phyloP scores from a whole-genome alignment of 2,888 invertebrate species.

The Hypomecis punctinalis region DNA sequence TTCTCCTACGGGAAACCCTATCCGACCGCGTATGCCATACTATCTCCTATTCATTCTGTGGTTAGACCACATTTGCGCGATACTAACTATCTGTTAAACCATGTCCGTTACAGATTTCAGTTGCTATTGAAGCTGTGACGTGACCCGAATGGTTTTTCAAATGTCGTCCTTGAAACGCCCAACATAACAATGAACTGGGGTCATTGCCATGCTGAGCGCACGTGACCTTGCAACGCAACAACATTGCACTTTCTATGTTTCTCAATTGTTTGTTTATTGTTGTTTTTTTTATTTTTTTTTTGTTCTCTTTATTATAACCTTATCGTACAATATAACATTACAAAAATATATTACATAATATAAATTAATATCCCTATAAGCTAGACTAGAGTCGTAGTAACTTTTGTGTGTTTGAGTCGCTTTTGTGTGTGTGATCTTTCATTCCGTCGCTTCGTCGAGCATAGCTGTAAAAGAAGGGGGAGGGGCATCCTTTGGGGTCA shows the following conservation, averaged over 20 bases:
- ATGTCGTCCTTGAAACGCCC: slow-evolving; percentile 47
- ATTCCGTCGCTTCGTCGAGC: slow-evolving; percentile 65
- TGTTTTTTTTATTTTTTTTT: slow-evolving; percentile 71
- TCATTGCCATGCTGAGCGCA: slow-evolving; percentile 74
- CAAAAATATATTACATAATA: slow-evolving; percentile 80
- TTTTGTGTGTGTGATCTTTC: slow-evolving; percentile 58
- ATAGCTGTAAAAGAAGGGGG: slow-evolving; percentile 82
- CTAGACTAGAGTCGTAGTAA: slow-evolving; percentile 61
- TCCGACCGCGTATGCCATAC: slow-evolving; percentile 49
- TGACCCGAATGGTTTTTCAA: slow-evolving; percentile 67
- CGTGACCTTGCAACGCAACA: slow-evolving; percentile 67
- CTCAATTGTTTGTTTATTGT: slow-evolving; percentile 59
- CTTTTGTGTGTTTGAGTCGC: slow-evolving; percentile 58
- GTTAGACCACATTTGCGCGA: not conserved
- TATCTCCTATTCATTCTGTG: not conserved
- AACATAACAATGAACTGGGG: slow-evolving; percentile 66
- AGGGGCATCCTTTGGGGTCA: slow-evolving; percentile 77
- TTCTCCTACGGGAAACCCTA: slow-evolving; percentile 68
- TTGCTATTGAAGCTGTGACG: slow-evolving; percentile 52
- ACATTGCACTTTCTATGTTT: slow-evolving; percentile 50
- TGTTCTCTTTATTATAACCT: slow-evolving; percentile 85
- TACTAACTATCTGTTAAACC: not conserved
- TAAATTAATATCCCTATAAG: slow-evolving; percentile 71
- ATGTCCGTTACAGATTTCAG: not conserved
- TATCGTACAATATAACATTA: slow-evolving; percentile 82